Evolutionary conservation across 2,888 invertebrate genomes (phyloP), one percentile per base, ranked within the genome.

Genomic region (Acleris emargana): DNA sequence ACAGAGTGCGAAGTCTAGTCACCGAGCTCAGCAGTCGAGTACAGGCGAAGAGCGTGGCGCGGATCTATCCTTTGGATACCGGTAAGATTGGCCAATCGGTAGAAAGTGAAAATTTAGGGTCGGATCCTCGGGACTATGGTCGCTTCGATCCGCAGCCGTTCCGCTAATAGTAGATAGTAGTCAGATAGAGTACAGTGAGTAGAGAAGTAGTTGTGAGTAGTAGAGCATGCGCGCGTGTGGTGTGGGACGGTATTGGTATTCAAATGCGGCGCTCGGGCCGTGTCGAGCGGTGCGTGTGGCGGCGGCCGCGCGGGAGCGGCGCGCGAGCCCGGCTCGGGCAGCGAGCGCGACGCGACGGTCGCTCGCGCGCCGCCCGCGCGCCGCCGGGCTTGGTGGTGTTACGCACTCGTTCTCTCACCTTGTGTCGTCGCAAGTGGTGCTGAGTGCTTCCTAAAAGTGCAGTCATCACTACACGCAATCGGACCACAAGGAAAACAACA

Each of bases 161-260:
- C 86, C 89, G 84, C 91, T 91, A 91, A 88, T 85, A 91, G 88
- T 88, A 87, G 69, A 84, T 74, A 86, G 84, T 84, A 86, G 86
- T 88, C 79, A 85, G 84, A 88, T 75, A 89, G 64, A 64, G 89
- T 89, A 87, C 75, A 87, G 89, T 90, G 89, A 91, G 91, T 92
- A 88, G 82, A 88, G 83, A 88, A 89, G 87, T 86, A 38, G 38
- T 38, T 38, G 90, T 91, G 91, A 89, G 90, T 90, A 81, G 84
- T 86, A 83, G 77, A 86, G 86, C 91, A 91, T 91, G 92, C 91
- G 91, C 93, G 90, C 89, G 91, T 91, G 91, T 91, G 83, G 88
- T 90, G 92, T 91, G 82, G 86, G 84, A 86, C 85, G 92, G 94
- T 94, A 94, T 95, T 95, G 95, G 95, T 95, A 95, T 95, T 95